phyloP scores from a whole-genome alignment of 2,797 vertebrate species.

The Acanthis flammea region DNA sequence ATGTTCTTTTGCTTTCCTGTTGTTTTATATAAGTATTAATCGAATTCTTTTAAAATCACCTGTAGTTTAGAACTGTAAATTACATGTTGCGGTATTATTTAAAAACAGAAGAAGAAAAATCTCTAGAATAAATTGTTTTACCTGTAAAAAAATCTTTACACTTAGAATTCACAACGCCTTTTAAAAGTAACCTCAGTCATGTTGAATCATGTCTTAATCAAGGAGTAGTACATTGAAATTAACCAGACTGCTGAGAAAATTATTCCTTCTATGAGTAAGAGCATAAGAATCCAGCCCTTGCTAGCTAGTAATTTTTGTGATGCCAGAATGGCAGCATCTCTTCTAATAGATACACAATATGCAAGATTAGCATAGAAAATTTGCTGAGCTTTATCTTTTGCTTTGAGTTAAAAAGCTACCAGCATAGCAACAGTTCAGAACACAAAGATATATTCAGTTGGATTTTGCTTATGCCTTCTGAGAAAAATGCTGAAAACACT shows the following conservation, averaged over 20 bases:
- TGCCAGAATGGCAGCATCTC: neutral
- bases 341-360: neutral
- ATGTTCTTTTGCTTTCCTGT: constrained; percentile 51
- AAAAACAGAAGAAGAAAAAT: neutral
- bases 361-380: constrained; percentile 2
- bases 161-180: neutral
- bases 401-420: neutral
- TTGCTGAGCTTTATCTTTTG: neutral
- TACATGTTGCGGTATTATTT: neutral
- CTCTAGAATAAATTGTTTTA: neutral
- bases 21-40: constrained; percentile 46
- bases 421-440: neutral
- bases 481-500: neutral
- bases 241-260: constrained; percentile 11
- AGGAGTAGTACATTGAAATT: neutral
- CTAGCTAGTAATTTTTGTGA: neutral
- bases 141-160: neutral
- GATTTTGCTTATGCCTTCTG: neutral
- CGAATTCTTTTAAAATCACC: constrained; percentile 18
- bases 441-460: neutral
- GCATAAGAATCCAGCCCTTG: neutral
- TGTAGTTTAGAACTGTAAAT: constrained; percentile 24
- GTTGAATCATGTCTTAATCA: constrained; percentile 38
- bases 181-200: neutral
- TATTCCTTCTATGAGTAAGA: constrained; percentile 19